phyloP scores from a whole-genome alignment of 2,113 vertebrate species.

The Petrocephalus microphthalmus region DNA sequence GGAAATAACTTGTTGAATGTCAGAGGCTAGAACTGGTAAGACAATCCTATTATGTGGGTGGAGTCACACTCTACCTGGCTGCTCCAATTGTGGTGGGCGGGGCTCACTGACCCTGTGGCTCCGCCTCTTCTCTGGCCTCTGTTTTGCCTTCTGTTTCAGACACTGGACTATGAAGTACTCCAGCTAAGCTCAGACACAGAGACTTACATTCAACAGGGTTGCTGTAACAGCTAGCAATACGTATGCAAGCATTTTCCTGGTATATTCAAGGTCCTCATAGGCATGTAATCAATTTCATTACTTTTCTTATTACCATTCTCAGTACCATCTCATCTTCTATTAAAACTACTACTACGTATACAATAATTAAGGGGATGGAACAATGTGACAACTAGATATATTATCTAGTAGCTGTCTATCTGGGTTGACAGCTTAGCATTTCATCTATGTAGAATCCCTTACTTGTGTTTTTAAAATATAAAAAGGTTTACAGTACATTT shows the following conservation, averaged over 20 bases:
- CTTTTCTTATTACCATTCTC: background rate
- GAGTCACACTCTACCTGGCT: slow-evolving; percentile 71
- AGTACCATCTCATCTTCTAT: background rate
- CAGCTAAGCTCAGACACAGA: slow-evolving; percentile 64
- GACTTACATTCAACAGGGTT: slow-evolving; percentile 28
- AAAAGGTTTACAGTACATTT: background rate
- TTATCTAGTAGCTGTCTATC: background rate
- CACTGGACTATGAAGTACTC: slow-evolving; percentile 97
- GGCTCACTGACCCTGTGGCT: slow-evolving; percentile 67
- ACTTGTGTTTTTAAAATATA: background rate
- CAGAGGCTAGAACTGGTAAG: background rate
- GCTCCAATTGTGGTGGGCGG: slow-evolving; percentile 81
- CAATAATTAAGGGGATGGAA: background rate
- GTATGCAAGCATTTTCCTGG: background rate
- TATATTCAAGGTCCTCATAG: background rate
- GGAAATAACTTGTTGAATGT: background rate
- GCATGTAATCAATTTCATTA: background rate
- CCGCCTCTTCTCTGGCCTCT: slow-evolving; percentile 81
- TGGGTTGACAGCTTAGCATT: background rate
- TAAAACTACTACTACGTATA: background rate
- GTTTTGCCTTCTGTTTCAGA: slow-evolving; percentile 89
- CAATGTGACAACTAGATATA: background rate
- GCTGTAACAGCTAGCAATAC: background rate
- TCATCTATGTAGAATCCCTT: background rate
- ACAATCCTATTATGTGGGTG: background rate